phyloP scores from a whole-genome alignment of 2,888 invertebrate species.

The Nycteola revayana region DNA sequence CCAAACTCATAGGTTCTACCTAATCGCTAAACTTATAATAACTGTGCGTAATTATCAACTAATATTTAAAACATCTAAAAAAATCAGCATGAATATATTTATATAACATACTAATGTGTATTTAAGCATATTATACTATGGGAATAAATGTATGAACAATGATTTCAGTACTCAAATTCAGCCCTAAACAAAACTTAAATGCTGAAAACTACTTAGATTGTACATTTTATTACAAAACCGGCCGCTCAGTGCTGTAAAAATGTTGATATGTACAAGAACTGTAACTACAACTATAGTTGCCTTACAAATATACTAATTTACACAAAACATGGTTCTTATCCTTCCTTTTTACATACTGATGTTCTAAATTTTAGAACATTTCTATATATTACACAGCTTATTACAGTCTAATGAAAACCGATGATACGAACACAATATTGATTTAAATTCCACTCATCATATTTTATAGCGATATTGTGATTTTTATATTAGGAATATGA shows the following conservation, averaged over 20 bases:
- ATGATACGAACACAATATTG: too few species aligned
- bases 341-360: constrained; percentile 46
- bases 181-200: constrained; percentile 56
- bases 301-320: constrained; percentile 53
- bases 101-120: too few species aligned
- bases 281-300: constrained; percentile 40
- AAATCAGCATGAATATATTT: constrained; percentile 7
- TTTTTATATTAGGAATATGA: too few species aligned
- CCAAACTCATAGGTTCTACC: too few species aligned
- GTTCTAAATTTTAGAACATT: constrained; percentile 74
- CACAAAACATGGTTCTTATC: constrained; percentile 52
- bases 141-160: too few species aligned
- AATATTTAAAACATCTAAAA: too few species aligned
- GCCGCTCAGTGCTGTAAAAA: constrained; percentile 50
- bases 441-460: too few species aligned
- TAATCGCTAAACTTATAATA: too few species aligned
- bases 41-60: too few species aligned
- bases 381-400: constrained; percentile 9
- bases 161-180: constrained; percentile 3
- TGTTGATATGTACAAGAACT: constrained; percentile 72
- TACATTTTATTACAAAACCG: constrained; percentile 59
- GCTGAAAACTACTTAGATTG: constrained; percentile 53
- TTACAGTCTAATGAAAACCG: too few species aligned
- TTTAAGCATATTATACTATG: too few species aligned
- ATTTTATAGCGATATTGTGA: too few species aligned